Percentiles rank a stretch among this genome's conserved stretches.
These are phyloP conservation scores for Anabacerthia variegaticeps DNA, from an alignment of 2,797 vertebrate genomes.

Conservation along the genomic window DNA sequence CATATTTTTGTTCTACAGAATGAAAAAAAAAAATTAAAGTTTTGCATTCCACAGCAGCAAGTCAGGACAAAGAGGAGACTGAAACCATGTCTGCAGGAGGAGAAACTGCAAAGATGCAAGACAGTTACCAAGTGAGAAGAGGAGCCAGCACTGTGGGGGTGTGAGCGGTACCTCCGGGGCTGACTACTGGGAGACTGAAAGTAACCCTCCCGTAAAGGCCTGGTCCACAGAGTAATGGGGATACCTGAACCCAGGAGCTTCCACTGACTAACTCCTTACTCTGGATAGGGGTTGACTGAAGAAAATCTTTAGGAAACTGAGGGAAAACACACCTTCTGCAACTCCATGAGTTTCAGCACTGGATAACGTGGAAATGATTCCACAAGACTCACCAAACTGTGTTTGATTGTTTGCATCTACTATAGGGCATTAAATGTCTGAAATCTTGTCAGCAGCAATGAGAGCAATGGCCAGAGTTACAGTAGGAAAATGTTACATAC, in stretches of 20 bases:
- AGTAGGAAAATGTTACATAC: background rate
- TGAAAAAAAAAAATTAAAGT: constrained; percentile 3
- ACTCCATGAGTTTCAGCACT: background rate
- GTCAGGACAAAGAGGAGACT: constrained; percentile 41
- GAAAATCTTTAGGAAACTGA: background rate
- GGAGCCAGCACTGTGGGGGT: background rate
- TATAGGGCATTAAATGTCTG: background rate
- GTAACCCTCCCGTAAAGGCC: background rate
- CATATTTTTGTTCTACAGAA: constrained; percentile 19
- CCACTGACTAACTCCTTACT: background rate
- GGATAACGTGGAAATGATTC: background rate
- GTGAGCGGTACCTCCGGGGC: background rate
- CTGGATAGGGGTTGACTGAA: background rate
- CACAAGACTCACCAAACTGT: background rate
- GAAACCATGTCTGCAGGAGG: constrained; percentile 29
- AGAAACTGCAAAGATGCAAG: constrained; percentile 32
- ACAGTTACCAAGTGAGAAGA: constrained; percentile 10
- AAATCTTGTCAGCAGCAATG: background rate
- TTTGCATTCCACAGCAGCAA: constrained; percentile 44
- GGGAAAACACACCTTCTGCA: background rate
- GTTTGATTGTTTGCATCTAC: background rate
- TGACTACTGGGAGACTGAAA: background rate
- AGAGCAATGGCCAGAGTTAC: background rate
- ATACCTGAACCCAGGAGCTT: background rate
- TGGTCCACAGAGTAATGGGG: background rate